phyloP scores from a whole-genome alignment of 2,113 vertebrate species.

The Syngnathus scovelli region DNA sequence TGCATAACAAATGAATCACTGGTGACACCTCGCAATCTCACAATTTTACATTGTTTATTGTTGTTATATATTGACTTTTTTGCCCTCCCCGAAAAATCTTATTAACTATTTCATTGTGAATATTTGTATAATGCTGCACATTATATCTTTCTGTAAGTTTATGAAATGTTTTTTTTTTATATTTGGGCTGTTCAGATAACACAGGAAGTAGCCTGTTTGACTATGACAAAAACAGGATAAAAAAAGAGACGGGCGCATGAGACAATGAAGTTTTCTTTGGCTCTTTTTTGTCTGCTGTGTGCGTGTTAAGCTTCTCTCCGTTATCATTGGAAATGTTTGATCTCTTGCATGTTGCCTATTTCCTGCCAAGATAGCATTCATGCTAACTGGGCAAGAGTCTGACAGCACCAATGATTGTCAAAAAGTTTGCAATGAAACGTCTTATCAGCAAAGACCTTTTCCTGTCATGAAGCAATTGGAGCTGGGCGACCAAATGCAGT shows the following conservation, averaged over 20 bases:
- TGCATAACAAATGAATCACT: background rate
- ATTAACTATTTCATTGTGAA: background rate
- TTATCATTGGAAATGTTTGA: constrained; percentile 11
- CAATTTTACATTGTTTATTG: background rate
- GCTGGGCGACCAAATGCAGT: too few species aligned
- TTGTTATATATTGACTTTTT: background rate
- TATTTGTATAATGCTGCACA: background rate
- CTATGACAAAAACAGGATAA: background rate
- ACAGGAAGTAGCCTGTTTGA: background rate
- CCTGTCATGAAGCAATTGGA: too few species aligned
- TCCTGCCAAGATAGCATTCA: constrained; percentile 22
- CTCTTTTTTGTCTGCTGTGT: background rate
- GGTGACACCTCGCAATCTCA: background rate
- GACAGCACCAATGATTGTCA: background rate
- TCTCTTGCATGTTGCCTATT: constrained; percentile 6
- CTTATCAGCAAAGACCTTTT: background rate
- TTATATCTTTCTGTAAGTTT: background rate
- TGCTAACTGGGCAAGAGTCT: constrained; percentile 1
- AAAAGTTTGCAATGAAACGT: constrained; percentile 1
- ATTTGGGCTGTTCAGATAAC: background rate
- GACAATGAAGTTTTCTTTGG: constrained; percentile 5
- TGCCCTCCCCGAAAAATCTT: background rate
- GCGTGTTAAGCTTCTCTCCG: constrained; percentile 12
- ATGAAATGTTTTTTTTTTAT: background rate
- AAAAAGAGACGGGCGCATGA: background rate